phyloP scores from a whole-genome alignment of 2,888 invertebrate genomes.

The Eudemis profundana region DNA sequence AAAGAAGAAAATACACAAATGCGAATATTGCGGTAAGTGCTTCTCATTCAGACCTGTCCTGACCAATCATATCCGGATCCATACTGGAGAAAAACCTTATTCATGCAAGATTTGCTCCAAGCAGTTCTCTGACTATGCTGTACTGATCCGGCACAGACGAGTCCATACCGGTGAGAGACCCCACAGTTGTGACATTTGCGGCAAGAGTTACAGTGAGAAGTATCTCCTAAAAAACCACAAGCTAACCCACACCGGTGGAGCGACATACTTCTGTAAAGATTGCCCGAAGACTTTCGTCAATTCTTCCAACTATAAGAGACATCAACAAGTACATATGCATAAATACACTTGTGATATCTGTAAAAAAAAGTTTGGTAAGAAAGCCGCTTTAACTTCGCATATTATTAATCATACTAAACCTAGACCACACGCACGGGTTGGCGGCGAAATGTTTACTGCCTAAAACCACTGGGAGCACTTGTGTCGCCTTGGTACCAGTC shows the following conservation, averaged over 20 bases:
- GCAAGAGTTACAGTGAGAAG: constrained; percentile 11
- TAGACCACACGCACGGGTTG: too few relatives aligned
- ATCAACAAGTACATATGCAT: background rate
- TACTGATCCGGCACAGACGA: background rate
- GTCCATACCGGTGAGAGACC: constrained; percentile 6
- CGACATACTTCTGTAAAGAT: constrained; percentile 13
- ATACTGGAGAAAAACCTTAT: constrained; percentile 11
- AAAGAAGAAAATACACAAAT: background rate
- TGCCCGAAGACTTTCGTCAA: background rate
- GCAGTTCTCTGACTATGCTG: constrained; percentile 3
- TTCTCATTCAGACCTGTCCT: background rate
- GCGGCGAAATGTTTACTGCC: too few relatives aligned
- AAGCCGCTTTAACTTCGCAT: background rate
- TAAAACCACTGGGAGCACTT: too few relatives aligned
- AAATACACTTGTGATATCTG: background rate
- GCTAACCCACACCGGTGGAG: constrained; percentile 3
- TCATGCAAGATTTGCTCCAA: background rate
- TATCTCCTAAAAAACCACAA: constrained; percentile 16
- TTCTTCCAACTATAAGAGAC: background rate
- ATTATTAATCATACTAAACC: background rate
- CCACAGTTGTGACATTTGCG: constrained; percentile 4
- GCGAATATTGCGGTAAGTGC: background rate
- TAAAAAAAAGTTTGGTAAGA: background rate
- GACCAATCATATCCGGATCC: constrained; percentile 7
- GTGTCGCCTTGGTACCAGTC: too few relatives aligned